phyloP scores from a whole-genome alignment of 2,113 vertebrate species.

The Anas platyrhynchos region DNA sequence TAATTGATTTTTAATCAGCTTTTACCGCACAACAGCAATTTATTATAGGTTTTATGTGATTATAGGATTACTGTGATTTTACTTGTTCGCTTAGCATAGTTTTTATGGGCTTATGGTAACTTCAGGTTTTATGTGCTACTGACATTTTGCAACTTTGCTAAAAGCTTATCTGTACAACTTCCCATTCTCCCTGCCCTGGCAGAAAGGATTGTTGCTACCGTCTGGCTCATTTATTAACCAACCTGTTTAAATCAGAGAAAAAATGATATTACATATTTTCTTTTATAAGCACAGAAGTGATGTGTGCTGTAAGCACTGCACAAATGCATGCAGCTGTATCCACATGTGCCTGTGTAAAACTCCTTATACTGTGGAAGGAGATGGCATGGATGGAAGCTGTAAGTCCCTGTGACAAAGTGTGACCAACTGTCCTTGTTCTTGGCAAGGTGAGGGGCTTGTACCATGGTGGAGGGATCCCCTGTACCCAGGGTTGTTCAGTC shows the following conservation, averaged over 20 bases:
- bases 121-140: conserved; percentile 25
- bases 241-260: neutral
- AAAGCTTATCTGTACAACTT: neutral
- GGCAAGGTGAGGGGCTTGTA: neutral
- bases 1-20: conserved; percentile 55
- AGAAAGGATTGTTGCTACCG: neutral
- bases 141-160: conserved; percentile 2
- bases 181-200: neutral
- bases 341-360: neutral
- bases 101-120: conserved; percentile 16
- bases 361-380: neutral
- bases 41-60: conserved; percentile 30
- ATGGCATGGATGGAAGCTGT: neutral
- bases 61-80: conserved; percentile 12
- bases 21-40: conserved; percentile 40
- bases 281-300: neutral
- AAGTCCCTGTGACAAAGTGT: neutral
- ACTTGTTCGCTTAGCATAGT: neutral
- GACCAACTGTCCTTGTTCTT: neutral
- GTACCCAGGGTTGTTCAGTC: neutral
- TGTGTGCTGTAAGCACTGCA: neutral
- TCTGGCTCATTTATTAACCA: neutral
- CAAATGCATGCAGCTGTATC: neutral
- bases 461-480: neutral
- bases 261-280: neutral